These are phyloP conservation scores for Ceyx cyanopectus DNA, from an alignment of 2,113 vertebrate genomes.

Conservation along the genomic window DNA sequence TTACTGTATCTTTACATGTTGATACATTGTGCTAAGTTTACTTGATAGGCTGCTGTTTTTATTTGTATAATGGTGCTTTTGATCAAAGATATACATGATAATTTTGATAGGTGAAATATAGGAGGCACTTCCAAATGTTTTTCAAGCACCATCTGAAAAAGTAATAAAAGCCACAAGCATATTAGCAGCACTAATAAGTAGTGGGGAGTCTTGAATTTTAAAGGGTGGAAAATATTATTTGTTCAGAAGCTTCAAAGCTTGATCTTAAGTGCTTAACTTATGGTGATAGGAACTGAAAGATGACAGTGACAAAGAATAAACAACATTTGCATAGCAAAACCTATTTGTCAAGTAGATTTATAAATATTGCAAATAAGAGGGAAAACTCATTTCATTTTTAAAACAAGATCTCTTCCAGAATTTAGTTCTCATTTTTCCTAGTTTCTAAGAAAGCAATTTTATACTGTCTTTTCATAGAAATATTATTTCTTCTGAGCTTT, in stretches of 20 bases:
- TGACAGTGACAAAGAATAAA: constrained; percentile 61
- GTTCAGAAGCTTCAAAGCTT: constrained; percentile 62
- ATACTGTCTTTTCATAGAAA: neutral
- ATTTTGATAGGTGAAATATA: constrained; percentile 30
- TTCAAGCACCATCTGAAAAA: neutral
- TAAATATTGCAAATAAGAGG: constrained; percentile 58
- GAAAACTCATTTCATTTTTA: constrained; percentile 5
- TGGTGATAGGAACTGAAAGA: constrained; percentile 39
- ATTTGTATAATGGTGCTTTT: constrained; percentile 40
- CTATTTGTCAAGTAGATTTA: constrained; percentile 45
- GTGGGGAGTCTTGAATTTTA: constrained; percentile 34
- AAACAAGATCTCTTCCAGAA: neutral
- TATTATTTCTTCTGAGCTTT: neutral
- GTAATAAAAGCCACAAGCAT: neutral
- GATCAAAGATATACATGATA: constrained; percentile 30
- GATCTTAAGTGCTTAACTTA: constrained; percentile 25
- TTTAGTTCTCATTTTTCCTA: neutral
- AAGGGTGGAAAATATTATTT: constrained; percentile 26
- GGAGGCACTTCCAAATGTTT: constrained; percentile 10
- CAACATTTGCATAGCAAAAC: constrained; percentile 65
- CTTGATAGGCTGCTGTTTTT: constrained; percentile 6
- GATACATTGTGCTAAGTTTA: neutral
- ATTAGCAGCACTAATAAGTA: constrained; percentile 60
- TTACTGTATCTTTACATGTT: neutral
- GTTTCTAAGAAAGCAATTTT: neutral